These are phyloP conservation scores for Halcyon leucocephala DNA, from an alignment of 2,797 vertebrate genomes.

Conservation along the genomic window DNA sequence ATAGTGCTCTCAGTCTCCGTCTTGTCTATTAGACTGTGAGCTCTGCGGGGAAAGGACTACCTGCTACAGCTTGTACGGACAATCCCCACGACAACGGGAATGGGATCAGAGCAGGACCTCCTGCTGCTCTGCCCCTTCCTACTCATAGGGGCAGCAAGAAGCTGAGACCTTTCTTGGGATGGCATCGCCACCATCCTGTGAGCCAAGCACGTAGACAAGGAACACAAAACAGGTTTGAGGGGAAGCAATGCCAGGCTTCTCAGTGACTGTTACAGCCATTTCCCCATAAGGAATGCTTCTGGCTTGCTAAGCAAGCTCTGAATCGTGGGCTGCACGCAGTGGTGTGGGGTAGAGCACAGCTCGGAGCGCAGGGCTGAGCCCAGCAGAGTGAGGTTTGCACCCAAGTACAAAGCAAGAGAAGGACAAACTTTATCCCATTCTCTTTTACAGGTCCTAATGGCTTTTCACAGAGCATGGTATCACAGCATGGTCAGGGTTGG, in stretches of 20 bases:
- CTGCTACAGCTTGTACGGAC: background rate
- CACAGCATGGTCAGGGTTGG: background rate
- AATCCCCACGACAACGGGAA: fast-evolving
- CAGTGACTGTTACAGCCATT: fast-evolving
- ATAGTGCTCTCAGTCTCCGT: background rate
- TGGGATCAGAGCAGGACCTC: background rate
- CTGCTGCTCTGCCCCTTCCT: background rate
- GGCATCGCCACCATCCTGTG: fast-evolving
- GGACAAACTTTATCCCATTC: background rate
- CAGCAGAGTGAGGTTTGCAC: background rate
- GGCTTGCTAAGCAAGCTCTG: background rate
- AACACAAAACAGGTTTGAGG: fast-evolving
- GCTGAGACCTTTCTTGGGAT: fast-evolving
- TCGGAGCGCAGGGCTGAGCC: background rate
- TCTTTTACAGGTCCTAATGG: background rate
- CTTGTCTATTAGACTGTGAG: background rate
- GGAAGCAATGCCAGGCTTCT: background rate
- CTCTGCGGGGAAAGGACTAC: background rate
- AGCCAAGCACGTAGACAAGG: fast-evolving
- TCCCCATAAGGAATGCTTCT: background rate
- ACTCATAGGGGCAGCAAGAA: background rate
- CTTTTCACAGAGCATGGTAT: background rate
- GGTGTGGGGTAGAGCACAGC: background rate
- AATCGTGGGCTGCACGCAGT: fast-evolving
- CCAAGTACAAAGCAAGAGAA: fast-evolving